A percentile compares a stretch with the other conserved stretches of the same genome.
Evolutionary conservation across 2,888 invertebrate species (phyloP).

Genomic region (Crioceris asparagi): DNA sequence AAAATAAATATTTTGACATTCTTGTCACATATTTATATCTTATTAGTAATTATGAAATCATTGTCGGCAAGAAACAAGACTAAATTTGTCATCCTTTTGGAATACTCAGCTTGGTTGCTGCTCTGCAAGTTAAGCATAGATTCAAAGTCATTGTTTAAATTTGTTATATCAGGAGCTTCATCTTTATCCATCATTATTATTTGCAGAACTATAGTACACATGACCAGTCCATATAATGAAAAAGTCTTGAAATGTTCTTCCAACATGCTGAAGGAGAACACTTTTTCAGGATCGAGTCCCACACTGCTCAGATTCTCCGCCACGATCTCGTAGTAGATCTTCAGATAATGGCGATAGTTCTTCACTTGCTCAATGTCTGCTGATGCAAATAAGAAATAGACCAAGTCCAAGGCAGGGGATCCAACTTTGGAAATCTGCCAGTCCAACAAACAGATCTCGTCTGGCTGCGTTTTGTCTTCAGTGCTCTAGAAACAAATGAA

Average conservation of each 20-base stretch:
- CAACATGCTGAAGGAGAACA: conserved; percentile 19
- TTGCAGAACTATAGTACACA: neutral
- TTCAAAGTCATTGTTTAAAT: no score
- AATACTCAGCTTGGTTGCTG: no score
- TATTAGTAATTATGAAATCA: no score
- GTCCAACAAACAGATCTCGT: conserved; percentile 22
- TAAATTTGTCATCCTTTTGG: no score
- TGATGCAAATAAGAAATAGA: conserved; percentile 26
- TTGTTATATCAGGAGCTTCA: no score
- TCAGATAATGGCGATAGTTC: conserved; percentile 21
- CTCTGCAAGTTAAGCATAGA: no score
- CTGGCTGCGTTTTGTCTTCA: no score
- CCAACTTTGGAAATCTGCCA: conserved; percentile 20
- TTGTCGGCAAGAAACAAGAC: no score
- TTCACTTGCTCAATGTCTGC: conserved; percentile 22
- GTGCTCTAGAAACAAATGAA: no score
- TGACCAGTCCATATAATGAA: neutral
- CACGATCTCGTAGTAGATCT: conserved; percentile 25
- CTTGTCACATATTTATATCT: no score
- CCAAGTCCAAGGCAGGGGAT: conserved; percentile 24
- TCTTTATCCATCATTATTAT: no score
- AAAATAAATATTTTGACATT: no score
- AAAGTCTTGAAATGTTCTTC: conserved; percentile 1
- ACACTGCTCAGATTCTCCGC: conserved; percentile 17
- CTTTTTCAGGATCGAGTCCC: conserved; percentile 18